Base-by-base conservation (phyloP, 37 sponge, comb jelly and placozoan species). In the Corticium candelabrum region DNA sequence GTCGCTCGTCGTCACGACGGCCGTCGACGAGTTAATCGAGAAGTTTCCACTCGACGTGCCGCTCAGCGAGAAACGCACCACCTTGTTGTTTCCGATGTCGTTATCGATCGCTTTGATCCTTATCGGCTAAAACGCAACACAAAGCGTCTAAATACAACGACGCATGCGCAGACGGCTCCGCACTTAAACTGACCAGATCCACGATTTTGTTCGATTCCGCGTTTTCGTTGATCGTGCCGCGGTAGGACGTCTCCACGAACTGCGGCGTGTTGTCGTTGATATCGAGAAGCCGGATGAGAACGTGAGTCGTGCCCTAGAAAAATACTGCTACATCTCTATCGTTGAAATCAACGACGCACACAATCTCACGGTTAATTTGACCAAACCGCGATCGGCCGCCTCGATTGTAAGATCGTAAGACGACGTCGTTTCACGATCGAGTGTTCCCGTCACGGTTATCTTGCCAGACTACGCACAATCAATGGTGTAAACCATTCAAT, bases 201-300 rank as follows among this genome's bases (percentile, higher is more conserved):
- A 50, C 62, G 62, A 11, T 50, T 21, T 50, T 50, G 62, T 21
- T 50, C 21, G 62, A 21, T 2, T 3, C 34, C 32, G 86, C 84
- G 1, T 69, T 68, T 34, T 88, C 92, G 35, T 3, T 78, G 2
- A 87, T 68, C 27, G 33, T 76, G 1, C 84, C 86, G 4, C 1
- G 3, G 50, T 82, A 91, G 2, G 1, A 35, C 2, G 2, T 1
- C 7, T 57, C 33, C 11, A 62, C 30, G 76, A 91, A 88, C 2
- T 1, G 33, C 1, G 92, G 92, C 41, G 86, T 76, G 36, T 82
- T 77, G 68, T 91, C 89, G 41, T 83, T 82, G 1, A 91, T 29
- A 33, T 88, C 89, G 62, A 27, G 11, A 11, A 50, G 62, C 62
- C 15, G 11, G 11, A 50, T 50, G 21, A 50, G 62, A 50, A 50